These are phyloP conservation scores for Antitype chi DNA, from an alignment of 2,888 invertebrate species.

Conservation along the genomic window DNA sequence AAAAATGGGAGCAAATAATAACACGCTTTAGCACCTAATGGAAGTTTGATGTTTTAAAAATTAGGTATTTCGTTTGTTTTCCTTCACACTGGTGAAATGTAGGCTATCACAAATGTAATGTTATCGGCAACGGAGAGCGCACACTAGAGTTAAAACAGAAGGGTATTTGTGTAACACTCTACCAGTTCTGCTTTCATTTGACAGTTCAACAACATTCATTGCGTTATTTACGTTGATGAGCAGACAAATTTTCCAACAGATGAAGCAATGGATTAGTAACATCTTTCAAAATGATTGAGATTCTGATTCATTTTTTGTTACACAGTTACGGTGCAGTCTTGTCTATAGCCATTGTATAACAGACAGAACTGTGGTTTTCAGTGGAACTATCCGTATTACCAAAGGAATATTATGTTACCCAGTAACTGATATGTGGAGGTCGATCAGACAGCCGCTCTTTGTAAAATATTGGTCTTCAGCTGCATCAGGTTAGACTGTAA, in stretches of 20 bases:
- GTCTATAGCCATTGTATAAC: background rate
- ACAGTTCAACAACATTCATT: no score
- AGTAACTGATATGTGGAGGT: background rate
- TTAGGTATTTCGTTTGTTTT: background rate
- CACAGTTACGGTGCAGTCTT: no score
- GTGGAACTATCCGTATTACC: no score
- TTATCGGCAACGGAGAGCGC: no score
- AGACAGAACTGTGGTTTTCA: background rate
- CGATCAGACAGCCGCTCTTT: background rate
- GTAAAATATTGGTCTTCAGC: background rate
- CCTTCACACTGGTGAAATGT: background rate
- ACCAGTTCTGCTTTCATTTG: no score
- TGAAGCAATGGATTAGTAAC: no score
- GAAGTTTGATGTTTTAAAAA: constrained; percentile 16
- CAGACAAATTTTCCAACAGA: no score
- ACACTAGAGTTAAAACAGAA: background rate
- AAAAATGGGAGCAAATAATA: constrained; percentile 25
- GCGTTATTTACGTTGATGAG: no score
- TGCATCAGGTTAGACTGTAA: background rate
- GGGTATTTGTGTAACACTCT: no score
- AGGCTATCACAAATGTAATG: background rate
- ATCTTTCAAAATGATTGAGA: no score
- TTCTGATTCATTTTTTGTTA: no score
- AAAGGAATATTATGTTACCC: background rate
- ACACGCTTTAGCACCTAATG: constrained; percentile 35